Evolutionary conservation across 2,888 invertebrate species (phyloP).

Genomic region (Rhodophaea formosa): DNA sequence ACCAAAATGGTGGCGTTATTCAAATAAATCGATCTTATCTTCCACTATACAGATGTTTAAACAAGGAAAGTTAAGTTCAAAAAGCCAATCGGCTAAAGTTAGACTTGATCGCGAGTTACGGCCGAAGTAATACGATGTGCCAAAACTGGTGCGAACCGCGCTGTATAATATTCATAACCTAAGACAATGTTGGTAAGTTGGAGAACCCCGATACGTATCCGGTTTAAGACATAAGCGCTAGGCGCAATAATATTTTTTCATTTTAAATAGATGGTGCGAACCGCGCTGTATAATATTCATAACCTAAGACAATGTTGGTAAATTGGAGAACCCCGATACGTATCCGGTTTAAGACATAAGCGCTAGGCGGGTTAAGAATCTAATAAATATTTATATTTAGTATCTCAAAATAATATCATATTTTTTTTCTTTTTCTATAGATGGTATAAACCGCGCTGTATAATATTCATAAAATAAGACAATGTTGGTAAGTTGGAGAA

Average conservation of each 20-base stretch:
- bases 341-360: background rate
- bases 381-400: too few relatives aligned
- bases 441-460: conserved; percentile 29
- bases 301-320: conserved; percentile 30
- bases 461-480: conserved; percentile 38
- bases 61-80: background rate
- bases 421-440: too few relatives aligned
- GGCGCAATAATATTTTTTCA: background rate
- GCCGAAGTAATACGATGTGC: conserved; percentile 19
- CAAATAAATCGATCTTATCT: too few relatives aligned
- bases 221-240: background rate
- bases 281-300: conserved; percentile 38
- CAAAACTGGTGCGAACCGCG: conserved; percentile 27
- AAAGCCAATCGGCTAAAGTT: conserved; percentile 4
- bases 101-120: conserved; percentile 18
- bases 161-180: conserved; percentile 37
- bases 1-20: too few relatives aligned
- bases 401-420: too few relatives aligned
- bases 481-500: conserved; percentile 28
- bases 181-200: conserved; percentile 31
- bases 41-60: background rate
- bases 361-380: too few relatives aligned
- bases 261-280: conserved; percentile 19
- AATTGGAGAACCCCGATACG: conserved; percentile 23
- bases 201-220: conserved; percentile 18